Evolutionary conservation across 2,797 vertebrate genomes (phyloP).

Genomic region (Furcifer pardalis): DNA sequence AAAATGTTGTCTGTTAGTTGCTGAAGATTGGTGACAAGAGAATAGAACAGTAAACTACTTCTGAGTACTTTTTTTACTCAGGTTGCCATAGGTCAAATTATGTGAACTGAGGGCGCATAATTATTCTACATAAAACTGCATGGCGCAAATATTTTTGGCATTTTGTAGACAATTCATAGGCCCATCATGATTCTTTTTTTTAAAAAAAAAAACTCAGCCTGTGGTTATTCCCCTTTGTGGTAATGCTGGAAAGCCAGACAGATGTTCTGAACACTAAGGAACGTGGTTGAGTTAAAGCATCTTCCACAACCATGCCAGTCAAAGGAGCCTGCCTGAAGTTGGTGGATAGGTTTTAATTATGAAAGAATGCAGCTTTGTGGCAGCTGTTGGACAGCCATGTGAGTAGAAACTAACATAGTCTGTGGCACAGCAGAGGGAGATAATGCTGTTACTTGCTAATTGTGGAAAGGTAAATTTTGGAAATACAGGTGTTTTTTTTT

Average conservation of each 20-base stretch:
- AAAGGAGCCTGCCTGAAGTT: not conserved
- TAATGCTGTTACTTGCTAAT: not conserved
- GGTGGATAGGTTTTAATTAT: not conserved
- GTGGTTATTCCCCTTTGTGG: not conserved
- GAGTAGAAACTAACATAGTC: not conserved
- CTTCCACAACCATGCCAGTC: not conserved
- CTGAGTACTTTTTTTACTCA: too few relatives aligned
- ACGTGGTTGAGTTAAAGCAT: not conserved
- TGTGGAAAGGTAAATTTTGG: not conserved
- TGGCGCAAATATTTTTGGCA: too few relatives aligned
- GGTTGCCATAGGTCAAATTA: too few relatives aligned
- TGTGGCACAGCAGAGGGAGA: not conserved
- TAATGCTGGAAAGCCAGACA: not conserved
- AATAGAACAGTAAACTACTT: too few relatives aligned
- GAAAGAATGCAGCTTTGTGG: not conserved
- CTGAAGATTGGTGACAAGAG: not conserved
- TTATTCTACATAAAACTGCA: too few relatives aligned
- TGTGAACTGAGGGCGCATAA: too few relatives aligned
- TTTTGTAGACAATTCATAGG: not conserved
- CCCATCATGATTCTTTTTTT: not conserved
- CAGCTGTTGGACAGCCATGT: not conserved
- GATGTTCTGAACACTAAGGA: not conserved
- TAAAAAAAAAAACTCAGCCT: not conserved
- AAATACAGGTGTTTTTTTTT: not conserved
- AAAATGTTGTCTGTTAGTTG: not conserved